These are phyloP conservation scores for Tethya wilhelma DNA, from an alignment of 37 sponge, comb jelly and placozoan species.

Conservation along the genomic window DNA sequence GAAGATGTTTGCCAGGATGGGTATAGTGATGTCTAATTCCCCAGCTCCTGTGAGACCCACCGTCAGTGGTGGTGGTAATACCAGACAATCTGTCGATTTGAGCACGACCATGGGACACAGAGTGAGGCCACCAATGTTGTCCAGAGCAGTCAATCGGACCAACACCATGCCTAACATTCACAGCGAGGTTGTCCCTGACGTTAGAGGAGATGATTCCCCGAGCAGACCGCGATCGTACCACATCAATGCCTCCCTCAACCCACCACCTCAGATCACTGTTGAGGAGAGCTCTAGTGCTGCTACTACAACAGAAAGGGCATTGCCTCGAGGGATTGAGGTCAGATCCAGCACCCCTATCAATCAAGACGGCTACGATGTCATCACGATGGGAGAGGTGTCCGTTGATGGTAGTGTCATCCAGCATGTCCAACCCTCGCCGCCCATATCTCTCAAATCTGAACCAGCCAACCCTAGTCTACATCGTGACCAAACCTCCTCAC, in stretches of 20 bases:
- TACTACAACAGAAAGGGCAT: too few species aligned
- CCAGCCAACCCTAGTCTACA: background rate
- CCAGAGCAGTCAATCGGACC: background rate
- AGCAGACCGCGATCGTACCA: background rate
- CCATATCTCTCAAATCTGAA: conserved; percentile 18
- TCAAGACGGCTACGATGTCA: background rate
- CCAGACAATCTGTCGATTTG: background rate
- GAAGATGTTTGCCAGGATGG: conserved; percentile 21
- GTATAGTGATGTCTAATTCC: conserved; percentile 12
- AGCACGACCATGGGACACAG: background rate
- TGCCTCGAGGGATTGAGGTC: background rate
- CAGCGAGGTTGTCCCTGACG: background rate
- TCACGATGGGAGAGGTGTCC: background rate
- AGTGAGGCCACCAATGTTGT: background rate
- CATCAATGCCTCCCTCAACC: background rate
- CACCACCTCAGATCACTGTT: background rate
- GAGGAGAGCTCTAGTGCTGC: too few species aligned
- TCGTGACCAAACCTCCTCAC: conserved; percentile 3
- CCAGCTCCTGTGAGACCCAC: background rate
- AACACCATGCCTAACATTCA: background rate
- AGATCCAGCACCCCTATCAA: background rate
- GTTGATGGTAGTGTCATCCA: background rate
- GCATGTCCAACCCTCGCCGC: conserved; percentile 20
- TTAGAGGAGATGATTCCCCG: background rate
- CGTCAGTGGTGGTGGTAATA: too few species aligned